Conservation (phyloP, 2,888 invertebrate genomes). For the Melolontha melolontha region DNA sequence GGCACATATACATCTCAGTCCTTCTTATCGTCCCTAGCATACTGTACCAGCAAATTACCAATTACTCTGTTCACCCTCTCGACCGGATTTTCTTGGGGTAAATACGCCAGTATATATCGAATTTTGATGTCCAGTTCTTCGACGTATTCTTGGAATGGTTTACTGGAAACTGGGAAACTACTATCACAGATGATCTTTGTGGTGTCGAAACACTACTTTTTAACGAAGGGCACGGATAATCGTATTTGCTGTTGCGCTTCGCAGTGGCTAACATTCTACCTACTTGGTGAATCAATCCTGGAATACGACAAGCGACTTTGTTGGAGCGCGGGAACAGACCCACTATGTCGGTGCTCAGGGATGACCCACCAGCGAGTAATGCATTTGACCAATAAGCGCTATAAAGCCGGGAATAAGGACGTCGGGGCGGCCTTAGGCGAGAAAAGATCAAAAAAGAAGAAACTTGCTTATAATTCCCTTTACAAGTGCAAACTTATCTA, state of each 20-base stretch:
- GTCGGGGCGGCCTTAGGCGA: too few species aligned
- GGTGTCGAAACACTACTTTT: constrained; percentile 9
- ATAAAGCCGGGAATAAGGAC: too few species aligned
- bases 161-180: constrained; percentile 40
- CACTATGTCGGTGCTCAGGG: constrained; percentile 55
- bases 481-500: too few species aligned
- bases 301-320: constrained; percentile 51
- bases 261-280: constrained; percentile 30
- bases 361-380: constrained; percentile 29
- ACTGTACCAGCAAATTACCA: constrained; percentile 52
- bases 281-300: constrained; percentile 54
- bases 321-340: constrained; percentile 54
- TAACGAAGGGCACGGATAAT: too few species aligned
- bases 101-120: constrained; percentile 49
- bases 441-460: too few species aligned
- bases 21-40: constrained; percentile 45
- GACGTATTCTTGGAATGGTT: neutral
- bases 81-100: constrained; percentile 52
- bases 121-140: neutral
- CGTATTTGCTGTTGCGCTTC: too few species aligned
- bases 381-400: constrained; percentile 49
- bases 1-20: constrained; percentile 10
- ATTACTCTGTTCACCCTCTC: constrained; percentile 52
- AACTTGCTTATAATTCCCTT: too few species aligned
- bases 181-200: constrained; percentile 51